Conservation (phyloP, 2,888 invertebrate genomes). For the Apodemia mormo region DNA sequence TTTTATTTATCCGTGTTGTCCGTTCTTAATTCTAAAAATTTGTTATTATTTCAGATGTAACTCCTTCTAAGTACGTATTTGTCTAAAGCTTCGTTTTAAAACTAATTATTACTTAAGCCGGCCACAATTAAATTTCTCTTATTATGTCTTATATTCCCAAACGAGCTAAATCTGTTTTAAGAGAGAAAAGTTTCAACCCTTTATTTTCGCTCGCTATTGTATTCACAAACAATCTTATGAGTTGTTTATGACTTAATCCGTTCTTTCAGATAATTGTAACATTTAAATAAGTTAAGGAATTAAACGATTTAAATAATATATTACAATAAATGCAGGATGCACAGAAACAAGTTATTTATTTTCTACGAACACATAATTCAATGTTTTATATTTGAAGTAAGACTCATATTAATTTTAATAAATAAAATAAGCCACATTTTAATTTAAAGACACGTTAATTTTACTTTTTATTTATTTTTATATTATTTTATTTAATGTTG, state of each 20-base stretch:
- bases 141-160: neutral
- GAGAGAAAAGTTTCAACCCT: neutral
- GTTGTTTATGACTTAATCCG: conserved; percentile 18
- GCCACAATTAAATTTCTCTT: neutral
- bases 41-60: too few relatives aligned
- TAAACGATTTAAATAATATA: neutral
- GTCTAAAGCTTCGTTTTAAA: too few relatives aligned
- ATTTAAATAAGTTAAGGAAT: neutral
- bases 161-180: neutral
- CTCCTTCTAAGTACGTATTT: too few relatives aligned
- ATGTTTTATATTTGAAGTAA: too few relatives aligned
- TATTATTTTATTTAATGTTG: too few relatives aligned
- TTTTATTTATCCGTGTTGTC: too few relatives aligned
- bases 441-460: too few relatives aligned
- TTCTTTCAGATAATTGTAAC: neutral
- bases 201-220: conserved; percentile 11
- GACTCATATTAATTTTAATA: too few relatives aligned
- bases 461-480: too few relatives aligned
- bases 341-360: neutral
- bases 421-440: too few relatives aligned
- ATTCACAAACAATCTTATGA: conserved; percentile 2
- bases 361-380: neutral
- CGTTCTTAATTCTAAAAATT: too few relatives aligned
- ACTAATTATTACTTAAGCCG: too few relatives aligned
- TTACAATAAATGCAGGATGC: neutral